These are phyloP conservation scores for Drosophila koepferae DNA, from an alignment of 2,888 invertebrate species.

Conservation along the genomic window DNA sequence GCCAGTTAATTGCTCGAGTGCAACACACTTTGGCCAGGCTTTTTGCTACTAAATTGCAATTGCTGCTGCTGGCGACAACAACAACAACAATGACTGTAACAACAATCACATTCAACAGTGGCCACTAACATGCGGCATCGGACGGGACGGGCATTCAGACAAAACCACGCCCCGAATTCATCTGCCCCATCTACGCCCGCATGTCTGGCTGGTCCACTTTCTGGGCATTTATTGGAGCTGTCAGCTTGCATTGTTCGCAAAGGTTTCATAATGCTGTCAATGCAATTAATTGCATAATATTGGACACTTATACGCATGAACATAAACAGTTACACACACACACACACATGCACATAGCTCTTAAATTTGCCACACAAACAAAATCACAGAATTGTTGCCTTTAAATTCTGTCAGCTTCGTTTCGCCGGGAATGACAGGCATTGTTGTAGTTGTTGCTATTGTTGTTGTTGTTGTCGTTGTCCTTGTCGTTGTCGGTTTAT, in stretches of 20 bases:
- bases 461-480: constrained; percentile 30
- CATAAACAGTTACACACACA: constrained; percentile 16
- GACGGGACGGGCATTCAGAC: constrained; percentile 35
- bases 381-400: constrained; percentile 40
- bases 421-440: constrained; percentile 25
- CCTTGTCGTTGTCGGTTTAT: constrained; percentile 45
- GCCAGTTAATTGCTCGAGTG: constrained; percentile 69
- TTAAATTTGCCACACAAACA: constrained; percentile 54
- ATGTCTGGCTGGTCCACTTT: constrained; percentile 29
- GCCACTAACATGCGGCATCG: constrained; percentile 62
- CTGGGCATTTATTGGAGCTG: constrained; percentile 68
- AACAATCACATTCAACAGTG: constrained; percentile 57
- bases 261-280: constrained; percentile 79
- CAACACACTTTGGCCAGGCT: constrained; percentile 61
- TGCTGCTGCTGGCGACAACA: constrained; percentile 61
- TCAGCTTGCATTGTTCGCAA: constrained; percentile 71
- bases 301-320: constrained; percentile 33
- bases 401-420: constrained; percentile 50
- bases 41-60: constrained; percentile 76
- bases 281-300: constrained; percentile 79
- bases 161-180: constrained; percentile 38
- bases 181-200: not conserved
- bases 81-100: constrained; percentile 33
- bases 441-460: constrained; percentile 24
- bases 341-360: constrained; percentile 19